Conservation (phyloP, 2,888 invertebrate genomes). For the Eupithecia pulchellata region DNA sequence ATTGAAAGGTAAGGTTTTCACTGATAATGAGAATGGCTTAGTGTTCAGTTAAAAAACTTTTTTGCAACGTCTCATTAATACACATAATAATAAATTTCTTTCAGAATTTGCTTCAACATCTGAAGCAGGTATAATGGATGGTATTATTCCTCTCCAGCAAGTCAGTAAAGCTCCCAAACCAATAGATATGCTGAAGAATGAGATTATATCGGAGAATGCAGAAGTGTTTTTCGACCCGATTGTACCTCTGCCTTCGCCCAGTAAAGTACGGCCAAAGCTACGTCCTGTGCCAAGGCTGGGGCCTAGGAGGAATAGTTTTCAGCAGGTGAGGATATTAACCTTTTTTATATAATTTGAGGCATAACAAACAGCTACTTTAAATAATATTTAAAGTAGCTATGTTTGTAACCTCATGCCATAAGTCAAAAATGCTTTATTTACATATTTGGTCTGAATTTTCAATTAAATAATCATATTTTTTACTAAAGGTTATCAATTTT, state of each 20-base stretch:
- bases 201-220: constrained; percentile 78
- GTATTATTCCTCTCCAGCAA: constrained; percentile 71
- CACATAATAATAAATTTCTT: constrained; percentile 21
- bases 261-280: constrained; percentile 88
- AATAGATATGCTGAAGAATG: constrained; percentile 71
- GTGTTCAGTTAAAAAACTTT: not conserved
- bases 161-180: constrained; percentile 64
- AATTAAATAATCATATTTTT: too few species aligned
- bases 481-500: too few species aligned
- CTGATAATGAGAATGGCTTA: not conserved
- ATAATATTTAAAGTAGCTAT: too few species aligned
- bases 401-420: not conserved
- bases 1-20: constrained; percentile 1
- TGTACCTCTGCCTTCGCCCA: constrained; percentile 83
- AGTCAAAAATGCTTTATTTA: too few species aligned
- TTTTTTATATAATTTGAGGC: not conserved
- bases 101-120: constrained; percentile 69
- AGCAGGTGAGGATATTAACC: constrained; percentile 20
- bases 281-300: constrained; percentile 88
- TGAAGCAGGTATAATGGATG: constrained; percentile 73
- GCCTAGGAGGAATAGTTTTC: constrained; percentile 88
- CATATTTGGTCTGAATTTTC: too few species aligned
- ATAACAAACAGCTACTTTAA: too few species aligned
- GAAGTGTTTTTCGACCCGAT: constrained; percentile 81
- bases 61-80: not conserved